Conservation (phyloP, 2,113 vertebrate genomes). For the Alectura lathami region DNA sequence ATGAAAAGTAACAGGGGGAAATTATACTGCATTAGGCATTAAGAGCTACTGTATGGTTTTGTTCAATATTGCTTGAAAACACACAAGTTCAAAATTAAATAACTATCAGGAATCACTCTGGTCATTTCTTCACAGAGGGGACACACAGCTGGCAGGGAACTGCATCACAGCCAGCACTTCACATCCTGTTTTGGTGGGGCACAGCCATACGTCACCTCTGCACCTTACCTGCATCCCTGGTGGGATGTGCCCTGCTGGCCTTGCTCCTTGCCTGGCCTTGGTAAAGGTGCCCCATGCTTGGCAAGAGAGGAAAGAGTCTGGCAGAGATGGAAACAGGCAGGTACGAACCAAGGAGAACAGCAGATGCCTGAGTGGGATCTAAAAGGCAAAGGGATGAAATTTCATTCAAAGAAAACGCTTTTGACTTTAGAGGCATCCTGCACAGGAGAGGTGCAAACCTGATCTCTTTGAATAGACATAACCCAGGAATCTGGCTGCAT, state of each 20-base stretch:
- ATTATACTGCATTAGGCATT: neutral
- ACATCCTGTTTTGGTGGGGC: neutral
- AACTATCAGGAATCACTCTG: neutral
- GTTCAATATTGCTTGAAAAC: neutral
- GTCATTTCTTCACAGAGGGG: accelerated
- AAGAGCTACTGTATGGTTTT: neutral
- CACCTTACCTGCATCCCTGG: neutral
- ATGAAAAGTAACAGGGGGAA: neutral
- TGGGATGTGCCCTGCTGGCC: neutral
- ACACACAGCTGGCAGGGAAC: neutral
- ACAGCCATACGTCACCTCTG: neutral
- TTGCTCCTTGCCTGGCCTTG: neutral
- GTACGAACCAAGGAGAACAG: neutral
- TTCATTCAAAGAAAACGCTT: neutral
- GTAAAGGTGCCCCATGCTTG: neutral
- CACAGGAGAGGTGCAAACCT: neutral
- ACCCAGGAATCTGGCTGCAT: neutral
- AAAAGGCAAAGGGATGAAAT: neutral
- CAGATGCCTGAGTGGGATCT: neutral
- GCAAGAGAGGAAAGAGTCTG: neutral
- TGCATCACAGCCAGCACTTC: accelerated
- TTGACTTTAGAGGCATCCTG: neutral
- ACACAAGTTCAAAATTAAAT: neutral
- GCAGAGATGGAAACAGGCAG: neutral
- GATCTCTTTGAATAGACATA: neutral